phyloP scores from a whole-genome alignment of 2,113 vertebrate species.

The Riparia riparia region DNA sequence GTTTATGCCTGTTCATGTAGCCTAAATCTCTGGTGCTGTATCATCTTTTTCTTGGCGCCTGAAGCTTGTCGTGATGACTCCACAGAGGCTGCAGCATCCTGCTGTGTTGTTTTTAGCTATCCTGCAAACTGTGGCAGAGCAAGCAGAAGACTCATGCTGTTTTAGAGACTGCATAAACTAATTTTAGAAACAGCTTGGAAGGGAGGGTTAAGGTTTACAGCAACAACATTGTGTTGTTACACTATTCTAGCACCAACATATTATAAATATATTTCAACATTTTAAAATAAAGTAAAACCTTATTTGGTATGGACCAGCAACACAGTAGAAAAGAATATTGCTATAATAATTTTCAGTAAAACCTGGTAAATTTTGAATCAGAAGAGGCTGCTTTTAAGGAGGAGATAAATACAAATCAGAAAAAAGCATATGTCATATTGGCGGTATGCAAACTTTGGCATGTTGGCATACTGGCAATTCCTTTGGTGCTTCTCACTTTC shows the following conservation, averaged over 20 bases:
- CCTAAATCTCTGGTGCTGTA: background rate
- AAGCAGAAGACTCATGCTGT: background rate
- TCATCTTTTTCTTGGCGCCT: background rate
- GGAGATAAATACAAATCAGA: background rate
- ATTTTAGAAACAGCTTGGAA: slow-evolving; percentile 9
- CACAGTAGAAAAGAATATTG: background rate
- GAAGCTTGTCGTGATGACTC: background rate
- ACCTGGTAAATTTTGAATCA: background rate
- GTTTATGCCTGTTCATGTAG: background rate
- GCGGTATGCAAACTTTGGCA: background rate
- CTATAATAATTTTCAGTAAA: background rate
- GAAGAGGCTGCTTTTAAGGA: background rate
- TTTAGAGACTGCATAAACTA: background rate
- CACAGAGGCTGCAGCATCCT: background rate
- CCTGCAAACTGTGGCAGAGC: background rate
- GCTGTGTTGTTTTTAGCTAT: background rate
- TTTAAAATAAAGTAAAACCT: background rate
- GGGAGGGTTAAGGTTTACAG: background rate
- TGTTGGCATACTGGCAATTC: background rate
- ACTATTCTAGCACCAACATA: background rate
- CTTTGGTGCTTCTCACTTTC: background rate
- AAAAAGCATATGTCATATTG: background rate
- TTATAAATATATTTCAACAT: background rate
- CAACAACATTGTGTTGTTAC: background rate
- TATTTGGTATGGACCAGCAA: background rate